phyloP scores from a whole-genome alignment of 2,113 vertebrate genomes.

The Cryptoleucopteryx plumbea region DNA sequence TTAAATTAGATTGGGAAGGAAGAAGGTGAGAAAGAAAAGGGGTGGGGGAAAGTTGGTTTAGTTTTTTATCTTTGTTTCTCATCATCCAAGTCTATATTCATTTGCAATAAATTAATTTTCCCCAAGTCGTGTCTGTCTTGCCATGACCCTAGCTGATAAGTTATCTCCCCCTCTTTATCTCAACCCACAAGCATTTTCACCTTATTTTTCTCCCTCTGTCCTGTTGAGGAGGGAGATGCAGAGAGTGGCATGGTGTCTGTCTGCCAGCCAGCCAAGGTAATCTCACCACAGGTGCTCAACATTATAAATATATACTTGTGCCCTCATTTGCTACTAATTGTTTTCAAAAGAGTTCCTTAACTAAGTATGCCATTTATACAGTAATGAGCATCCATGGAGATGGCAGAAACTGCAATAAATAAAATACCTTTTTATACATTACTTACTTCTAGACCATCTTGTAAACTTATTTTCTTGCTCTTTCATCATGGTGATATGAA shows the following conservation, averaged over 20 bases:
- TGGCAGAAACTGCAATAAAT: background rate
- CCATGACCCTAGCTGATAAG: background rate
- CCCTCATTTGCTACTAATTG: background rate
- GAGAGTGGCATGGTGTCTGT: rapidly evolving
- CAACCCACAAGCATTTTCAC: background rate
- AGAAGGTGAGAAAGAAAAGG: background rate
- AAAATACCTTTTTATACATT: background rate
- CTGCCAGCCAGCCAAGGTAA: background rate
- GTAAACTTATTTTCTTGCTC: background rate
- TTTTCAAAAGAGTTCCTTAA: background rate
- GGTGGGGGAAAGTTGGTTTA: background rate
- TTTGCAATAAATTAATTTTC: background rate
- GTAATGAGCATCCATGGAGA: background rate
- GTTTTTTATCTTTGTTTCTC: background rate
- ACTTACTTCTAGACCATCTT: background rate
- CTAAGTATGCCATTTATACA: background rate
- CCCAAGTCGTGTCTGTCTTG: background rate
- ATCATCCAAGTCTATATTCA: background rate
- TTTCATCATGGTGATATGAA: background rate
- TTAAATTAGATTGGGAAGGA: background rate
- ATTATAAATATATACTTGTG: background rate
- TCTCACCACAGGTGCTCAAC: background rate
- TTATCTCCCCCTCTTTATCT: background rate
- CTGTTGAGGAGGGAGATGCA: background rate
- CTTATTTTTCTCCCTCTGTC: background rate